Conservation (phyloP, 2,888 invertebrate species). For the Ennomos quercinarius region DNA sequence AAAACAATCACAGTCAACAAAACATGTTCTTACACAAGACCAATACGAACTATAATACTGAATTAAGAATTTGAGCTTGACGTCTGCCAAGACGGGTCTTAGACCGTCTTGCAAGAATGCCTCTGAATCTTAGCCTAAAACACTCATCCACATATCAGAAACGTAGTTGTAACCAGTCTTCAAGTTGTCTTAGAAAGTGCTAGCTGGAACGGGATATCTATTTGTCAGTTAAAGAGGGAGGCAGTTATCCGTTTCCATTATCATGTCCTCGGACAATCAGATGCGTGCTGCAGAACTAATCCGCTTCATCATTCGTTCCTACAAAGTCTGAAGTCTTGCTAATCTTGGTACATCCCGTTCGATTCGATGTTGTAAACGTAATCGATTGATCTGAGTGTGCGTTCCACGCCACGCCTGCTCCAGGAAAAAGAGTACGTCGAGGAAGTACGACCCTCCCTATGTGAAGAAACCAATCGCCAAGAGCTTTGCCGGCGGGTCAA, state of each 20-base stretch:
- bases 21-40: no score
- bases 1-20: no score
- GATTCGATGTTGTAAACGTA: conserved; percentile 73
- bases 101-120: no score
- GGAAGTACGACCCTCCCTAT: conserved; percentile 95
- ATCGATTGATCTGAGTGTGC: conserved; percentile 86
- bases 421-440: conserved; percentile 95
- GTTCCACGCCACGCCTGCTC: conserved; percentile 83
- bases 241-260: conserved; percentile 10
- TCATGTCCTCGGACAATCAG: conserved; percentile 24
- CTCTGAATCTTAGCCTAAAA: no score
- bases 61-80: no score
- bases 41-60: no score
- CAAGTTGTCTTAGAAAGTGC: conserved; percentile 14
- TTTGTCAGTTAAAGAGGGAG: conserved; percentile 7
- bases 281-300: conserved; percentile 6
- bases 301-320: conserved; percentile 41
- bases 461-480: conserved; percentile 93
- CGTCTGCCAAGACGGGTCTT: no score
- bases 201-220: conserved; percentile 8
- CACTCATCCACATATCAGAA: no score
- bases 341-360: conserved; percentile 63
- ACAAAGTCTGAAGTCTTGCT: conserved; percentile 33
- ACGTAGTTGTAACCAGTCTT: conserved; percentile 5
- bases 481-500: conserved; percentile 88